phyloP scores from a whole-genome alignment of 2,888 invertebrate genomes.

The Eupithecia exiguata region DNA sequence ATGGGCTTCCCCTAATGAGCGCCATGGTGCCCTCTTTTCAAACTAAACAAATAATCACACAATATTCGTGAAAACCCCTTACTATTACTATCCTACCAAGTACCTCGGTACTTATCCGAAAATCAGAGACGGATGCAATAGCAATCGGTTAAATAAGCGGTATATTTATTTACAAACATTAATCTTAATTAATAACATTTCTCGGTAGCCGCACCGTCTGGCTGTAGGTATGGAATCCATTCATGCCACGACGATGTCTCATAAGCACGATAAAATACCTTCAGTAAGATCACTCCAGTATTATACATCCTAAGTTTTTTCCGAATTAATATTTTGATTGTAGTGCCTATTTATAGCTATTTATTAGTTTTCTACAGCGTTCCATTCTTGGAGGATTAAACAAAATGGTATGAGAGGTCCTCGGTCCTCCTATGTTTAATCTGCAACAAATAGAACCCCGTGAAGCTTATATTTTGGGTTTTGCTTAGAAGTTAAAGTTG shows the following conservation, averaged over 20 bases:
- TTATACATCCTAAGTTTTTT: background rate
- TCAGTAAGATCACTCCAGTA: background rate
- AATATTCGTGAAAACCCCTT: background rate
- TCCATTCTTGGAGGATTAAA: background rate
- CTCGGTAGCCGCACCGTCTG: constrained; percentile 40
- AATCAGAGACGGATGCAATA: background rate
- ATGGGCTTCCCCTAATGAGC: too few species aligned
- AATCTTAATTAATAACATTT: constrained; percentile 42
- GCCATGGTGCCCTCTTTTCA: background rate
- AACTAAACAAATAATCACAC: background rate
- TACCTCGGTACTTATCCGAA: background rate
- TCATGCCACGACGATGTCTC: constrained; percentile 14
- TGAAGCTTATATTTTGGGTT: too few species aligned
- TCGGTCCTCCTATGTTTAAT: background rate
- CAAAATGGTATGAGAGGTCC: too few species aligned
- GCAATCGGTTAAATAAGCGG: background rate
- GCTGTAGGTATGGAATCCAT: constrained; percentile 24
- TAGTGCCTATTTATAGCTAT: background rate
- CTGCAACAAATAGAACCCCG: too few species aligned
- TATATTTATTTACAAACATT: constrained; percentile 31
- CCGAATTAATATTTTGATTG: too few species aligned
- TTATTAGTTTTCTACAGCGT: background rate
- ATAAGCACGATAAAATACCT: background rate
- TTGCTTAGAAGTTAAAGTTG: too few species aligned
- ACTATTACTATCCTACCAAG: background rate